Conservation (phyloP, 1,140 invertebrate species). For the Zaprionus ornatus region DNA sequence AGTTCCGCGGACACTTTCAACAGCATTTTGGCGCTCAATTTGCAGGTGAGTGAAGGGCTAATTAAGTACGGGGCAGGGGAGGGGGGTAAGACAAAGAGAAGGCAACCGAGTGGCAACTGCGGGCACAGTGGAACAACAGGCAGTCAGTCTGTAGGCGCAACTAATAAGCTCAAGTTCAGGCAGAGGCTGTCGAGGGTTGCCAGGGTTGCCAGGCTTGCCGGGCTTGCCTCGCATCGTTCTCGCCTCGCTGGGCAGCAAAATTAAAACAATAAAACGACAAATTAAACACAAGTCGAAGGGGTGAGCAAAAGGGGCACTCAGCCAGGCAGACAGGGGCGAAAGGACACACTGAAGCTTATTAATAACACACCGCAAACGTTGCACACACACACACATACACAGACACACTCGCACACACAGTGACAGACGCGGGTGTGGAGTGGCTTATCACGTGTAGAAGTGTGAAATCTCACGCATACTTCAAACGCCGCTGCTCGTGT, state of each 20-base stretch:
- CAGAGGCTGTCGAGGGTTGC: background rate
- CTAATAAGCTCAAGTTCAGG: constrained; percentile 33
- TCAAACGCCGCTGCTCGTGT: constrained; percentile 17
- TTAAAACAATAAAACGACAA: constrained; percentile 75
- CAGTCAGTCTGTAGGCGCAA: constrained; percentile 19
- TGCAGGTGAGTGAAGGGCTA: constrained; percentile 73
- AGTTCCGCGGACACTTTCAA: constrained; percentile 81
- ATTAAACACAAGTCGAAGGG: constrained; percentile 56
- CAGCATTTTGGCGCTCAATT: constrained; percentile 81
- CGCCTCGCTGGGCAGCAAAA: constrained; percentile 54
- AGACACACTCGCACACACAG: background rate
- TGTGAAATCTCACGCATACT: constrained; percentile 72
- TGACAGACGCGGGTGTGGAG: background rate
- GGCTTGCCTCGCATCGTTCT: background rate
- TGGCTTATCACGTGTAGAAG: constrained; percentile 51
- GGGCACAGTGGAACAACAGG: background rate
- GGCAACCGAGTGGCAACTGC: background rate
- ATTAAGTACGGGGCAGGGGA: constrained; percentile 19
- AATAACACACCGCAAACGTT: constrained; percentile 49
- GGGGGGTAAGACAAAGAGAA: background rate
- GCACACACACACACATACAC: constrained; percentile 10
- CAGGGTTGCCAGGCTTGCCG: constrained; percentile 18
- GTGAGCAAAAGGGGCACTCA: background rate
- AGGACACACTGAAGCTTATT: constrained; percentile 57
- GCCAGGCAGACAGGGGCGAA: background rate